Evolutionary conservation across 2,797 vertebrate species (phyloP), one percentile per base, ranked within the genome.

Genomic region (Melanotaenia parkinsoni): DNA sequence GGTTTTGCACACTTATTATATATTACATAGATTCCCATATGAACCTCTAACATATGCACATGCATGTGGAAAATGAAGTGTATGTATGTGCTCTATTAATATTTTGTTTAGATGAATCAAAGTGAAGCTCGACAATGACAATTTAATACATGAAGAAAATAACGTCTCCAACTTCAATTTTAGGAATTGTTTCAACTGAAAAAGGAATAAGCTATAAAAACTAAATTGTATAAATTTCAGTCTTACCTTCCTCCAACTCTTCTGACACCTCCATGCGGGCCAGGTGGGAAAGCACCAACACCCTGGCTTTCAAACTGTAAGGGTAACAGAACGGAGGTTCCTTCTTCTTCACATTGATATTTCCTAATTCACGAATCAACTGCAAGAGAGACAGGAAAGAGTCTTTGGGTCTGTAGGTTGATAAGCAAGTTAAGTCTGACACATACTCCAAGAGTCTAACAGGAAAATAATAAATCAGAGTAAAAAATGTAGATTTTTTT

Each of bases 281-380:
- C 74, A 99, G 95, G 80, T 99, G 97, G 75, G 95, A 93, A 2
- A 99, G 91, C 74, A 99, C 90, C 33, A 99, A 94, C 54, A 99
- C 98, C 80, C 97, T 95, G 78, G 98, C 96, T 91, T 99, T 99
- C 85, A 99, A 87, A 82, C 98, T 99, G 91, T 99, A 99, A 0
- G 98, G 98, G 84, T 97, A 99, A 85, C 98, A 99, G 88, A 99
- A 97, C 0, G 98, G 98, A 90, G 97, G 97, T 83, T 99, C 98
- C 80, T 99, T 99, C 95, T 99, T 99, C 95, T 99, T 99, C 77
- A 99, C 94, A 58, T 99, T 99, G 91, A 99, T 98, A 87, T 97
- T 97, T 68, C 98, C 98, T 84, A 99, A 95, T 92, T 99, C 97
- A 79, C 98, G 96, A 82, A 99, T 99, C 79, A 99, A 90, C 98